Base-by-base conservation (phyloP, 2,113 vertebrate genomes). In the Echinops telfairi region DNA sequence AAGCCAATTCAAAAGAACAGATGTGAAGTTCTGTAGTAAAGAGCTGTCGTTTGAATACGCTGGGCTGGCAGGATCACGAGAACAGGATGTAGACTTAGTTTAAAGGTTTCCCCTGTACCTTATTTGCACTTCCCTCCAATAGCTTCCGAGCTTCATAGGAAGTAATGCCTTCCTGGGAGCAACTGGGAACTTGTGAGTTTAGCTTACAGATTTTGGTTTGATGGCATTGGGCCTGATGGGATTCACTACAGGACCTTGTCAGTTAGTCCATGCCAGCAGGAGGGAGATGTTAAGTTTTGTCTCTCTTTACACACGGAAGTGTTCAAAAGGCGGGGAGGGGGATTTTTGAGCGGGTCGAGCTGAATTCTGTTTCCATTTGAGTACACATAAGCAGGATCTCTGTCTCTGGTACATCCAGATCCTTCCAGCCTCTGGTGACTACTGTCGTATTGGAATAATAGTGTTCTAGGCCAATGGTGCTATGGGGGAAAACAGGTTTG, bases 81-180 rank as follows among this genome's bases (percentile, higher is more conserved):
- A 66, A 80, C 70, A 82, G 58, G 15, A 36, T 86, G 38, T 27
- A 4, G n/a, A 78, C 27, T 92, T 93, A 40, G 47, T 86, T 90
- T 84, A 66, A 43, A 47, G 83, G 38, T 79, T 81, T 15, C 87
- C 82, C n/a, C 36, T 68, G 47, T 57, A 1, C 15, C 19, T 85
- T 91, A 57, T 94, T 95, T 95, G 11, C 4, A 16, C 10, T 89
- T 86, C 75, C 5, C 29, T 94, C 40, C 94, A 14, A 64, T 85
- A 73, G 64, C 17, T 43, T 70, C 31, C 36, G 29, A 92, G 47
- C 19, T 92, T 81, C 33, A 75, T 31, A 83, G 68, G 73, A 94
- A 88, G 33, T 38, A 27, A 81, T 75, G 6, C 64, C 20, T 88
- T 76, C n/a, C 43, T 81, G 27, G 27, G 47, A 90, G 29, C 16